phyloP scores from a whole-genome alignment of 2,888 invertebrate genomes.

The Cremastobaeus sp. region DNA sequence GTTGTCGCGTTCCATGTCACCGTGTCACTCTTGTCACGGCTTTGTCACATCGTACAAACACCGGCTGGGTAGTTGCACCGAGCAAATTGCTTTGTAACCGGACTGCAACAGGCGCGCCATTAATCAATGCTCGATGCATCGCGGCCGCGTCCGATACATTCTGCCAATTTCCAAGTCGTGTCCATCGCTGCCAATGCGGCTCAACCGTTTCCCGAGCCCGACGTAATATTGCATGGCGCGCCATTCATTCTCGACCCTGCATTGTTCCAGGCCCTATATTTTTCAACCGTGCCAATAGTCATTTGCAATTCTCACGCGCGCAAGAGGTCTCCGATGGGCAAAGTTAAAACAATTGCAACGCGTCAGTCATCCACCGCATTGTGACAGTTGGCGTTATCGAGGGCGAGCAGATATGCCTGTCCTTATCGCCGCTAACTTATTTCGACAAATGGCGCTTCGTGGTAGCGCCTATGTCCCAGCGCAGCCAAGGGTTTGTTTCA shows the following conservation, averaged over 20 bases:
- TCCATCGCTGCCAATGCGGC: slow-evolving; percentile 45
- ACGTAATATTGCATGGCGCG: slow-evolving; percentile 8
- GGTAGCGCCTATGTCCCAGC: not conserved
- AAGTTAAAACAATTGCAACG: slow-evolving; percentile 33
- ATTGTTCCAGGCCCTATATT: slow-evolving; percentile 26
- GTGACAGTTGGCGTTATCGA: slow-evolving; percentile 24
- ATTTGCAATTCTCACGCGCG: slow-evolving; percentile 38
- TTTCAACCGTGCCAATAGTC: slow-evolving; percentile 36
- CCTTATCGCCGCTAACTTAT: slow-evolving; percentile 34
- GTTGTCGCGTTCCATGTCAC: slow-evolving; percentile 77
- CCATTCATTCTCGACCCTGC: slow-evolving; percentile 44
- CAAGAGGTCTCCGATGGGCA: not conserved
- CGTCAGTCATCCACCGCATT: slow-evolving; percentile 30
- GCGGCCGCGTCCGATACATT: slow-evolving; percentile 67
- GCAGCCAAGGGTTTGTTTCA: not conserved
- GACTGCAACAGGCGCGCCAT: slow-evolving; percentile 78
- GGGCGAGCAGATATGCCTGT: not conserved
- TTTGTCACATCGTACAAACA: slow-evolving; percentile 77
- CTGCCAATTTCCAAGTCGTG: slow-evolving; percentile 74
- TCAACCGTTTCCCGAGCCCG: slow-evolving; percentile 35
- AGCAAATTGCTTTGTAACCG: slow-evolving; percentile 78
- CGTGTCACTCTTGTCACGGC: slow-evolving; percentile 78
- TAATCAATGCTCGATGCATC: slow-evolving; percentile 77
- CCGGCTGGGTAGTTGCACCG: slow-evolving; percentile 64
- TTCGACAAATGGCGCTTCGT: slow-evolving; percentile 42